Evolutionary conservation across 2,113 vertebrate species (phyloP), one percentile per base, ranked within the genome.

Genomic region (Nesoenas mayeri): DNA sequence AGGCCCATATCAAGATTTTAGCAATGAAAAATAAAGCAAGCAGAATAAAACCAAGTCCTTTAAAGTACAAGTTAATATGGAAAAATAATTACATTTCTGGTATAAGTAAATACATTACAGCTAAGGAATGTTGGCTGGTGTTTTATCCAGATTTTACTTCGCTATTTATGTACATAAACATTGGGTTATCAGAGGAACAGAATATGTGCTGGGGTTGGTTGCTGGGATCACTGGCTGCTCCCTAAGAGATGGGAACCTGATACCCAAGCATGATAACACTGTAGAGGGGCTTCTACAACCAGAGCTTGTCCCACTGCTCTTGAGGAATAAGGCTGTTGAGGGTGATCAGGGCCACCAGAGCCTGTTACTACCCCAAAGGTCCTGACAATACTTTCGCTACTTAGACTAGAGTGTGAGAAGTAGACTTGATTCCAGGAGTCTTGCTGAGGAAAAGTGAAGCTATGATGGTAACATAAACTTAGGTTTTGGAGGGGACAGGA

Each of bases 401-500:
- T 60, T 79, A 36, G 7, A 44, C 15, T 24, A 31, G 11, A 21
- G 7, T 56, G 38, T 40, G 32, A 58, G 26, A 89, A 79, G 15
- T 6, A 79, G 42, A 60, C 15, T 11, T 67, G 60, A 74, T 71
- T 65, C 24, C 28, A 73, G 21, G 38, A 62, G 29, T 80, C 79
- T 9, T 74, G 28, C 20, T 79, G 61, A 1, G 2, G 32, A 88
- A 87, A 85, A 89, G 38, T 56, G n/a, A 71, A 64, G 36, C 5
- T 84, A 5, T 31, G 15, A 51, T 50, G 40, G 67, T 24, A 91
- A 88, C 6, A 3, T 53, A 85, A 73, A 15, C 15, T 42, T 44
- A 73, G n/a, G 13, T 70, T 65, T 77, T 53, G 44, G 24, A 6
- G 1, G 15, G 24, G 72, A 77, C 0, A 0, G 38, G 53, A 91